Evolutionary conservation across 1,140 invertebrate genomes (phyloP), one percentile per base, ranked within the genome.

Genomic region (Panagrolaimus sp.): DNA sequence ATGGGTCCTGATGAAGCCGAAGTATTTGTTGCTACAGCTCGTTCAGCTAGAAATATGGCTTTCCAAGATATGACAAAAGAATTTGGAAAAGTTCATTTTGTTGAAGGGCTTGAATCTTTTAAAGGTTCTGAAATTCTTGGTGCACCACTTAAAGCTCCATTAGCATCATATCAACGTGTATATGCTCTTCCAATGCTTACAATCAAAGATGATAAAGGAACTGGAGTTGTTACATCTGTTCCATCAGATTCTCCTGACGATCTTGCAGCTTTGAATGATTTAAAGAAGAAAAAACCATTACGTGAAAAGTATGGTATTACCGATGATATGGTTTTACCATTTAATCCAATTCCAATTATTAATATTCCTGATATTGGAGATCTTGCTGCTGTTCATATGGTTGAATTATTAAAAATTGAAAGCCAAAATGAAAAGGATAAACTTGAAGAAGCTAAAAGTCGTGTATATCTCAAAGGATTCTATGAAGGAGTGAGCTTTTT

Each of bases 231-330:
- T 0, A 97, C 95, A 0, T 95, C 92, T 78, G 96, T 99, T 4
- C 96, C 96, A 0, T 96, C 94, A 1, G 96, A 98, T 87, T 91
- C 96, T 3, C 96, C 96, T 1, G 96, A 99, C 86, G 96, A 99
- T 85, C 98, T 91, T 85, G 94, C 93, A 38, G 94, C 95, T 43
- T 85, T 98, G 1, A 87, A 89, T 14, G 96, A 99, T 86, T 85
- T 99, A 38, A 93, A 98, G 80, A 97, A 96, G 77, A 98, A 99
- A 83, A 87, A 80, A 81, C 87, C 91, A 5, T 88, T 98, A 23
- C 87, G 96, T 78, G 90, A 96, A 84, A 98, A 98, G 80, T 98
- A 93, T 85, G 87, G 88, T 1, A 89, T 99, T 44, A 88, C 85
- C 65, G 92, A 97, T 85, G 89, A 96, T 75, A 98, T 97, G 92